Percentiles rank a stretch among this genome's conserved stretches.
phyloP scores from a whole-genome alignment of 2,113 vertebrate genomes.

The Proteles cristata region DNA sequence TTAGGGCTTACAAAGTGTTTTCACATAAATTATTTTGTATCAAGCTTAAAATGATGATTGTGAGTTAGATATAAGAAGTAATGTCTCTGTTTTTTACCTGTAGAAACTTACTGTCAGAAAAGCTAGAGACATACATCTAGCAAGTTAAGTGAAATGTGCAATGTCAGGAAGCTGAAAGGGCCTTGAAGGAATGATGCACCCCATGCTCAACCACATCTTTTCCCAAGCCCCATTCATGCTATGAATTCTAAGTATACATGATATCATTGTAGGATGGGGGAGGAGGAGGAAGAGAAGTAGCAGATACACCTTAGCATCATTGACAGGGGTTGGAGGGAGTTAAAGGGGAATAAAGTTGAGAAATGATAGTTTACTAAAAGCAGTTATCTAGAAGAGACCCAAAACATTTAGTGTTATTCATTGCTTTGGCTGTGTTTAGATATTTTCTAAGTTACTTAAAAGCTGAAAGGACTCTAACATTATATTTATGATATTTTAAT shows the following conservation, averaged over 20 bases:
- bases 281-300: background rate
- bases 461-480: background rate
- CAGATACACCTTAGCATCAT: background rate
- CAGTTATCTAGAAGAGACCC: background rate
- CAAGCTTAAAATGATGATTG: background rate
- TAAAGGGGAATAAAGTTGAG: background rate
- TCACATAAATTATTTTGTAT: background rate
- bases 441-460: slow-evolving; percentile 31
- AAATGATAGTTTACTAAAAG: background rate
- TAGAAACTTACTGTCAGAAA: background rate
- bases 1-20: background rate
- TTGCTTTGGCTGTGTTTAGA: background rate
- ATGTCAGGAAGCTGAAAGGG: background rate
- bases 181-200: background rate
- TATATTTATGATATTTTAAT: slow-evolving; percentile 2
- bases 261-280: background rate
- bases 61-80: background rate
- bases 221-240: background rate
- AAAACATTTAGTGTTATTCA: background rate
- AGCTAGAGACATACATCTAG: background rate
- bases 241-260: background rate
- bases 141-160: background rate
- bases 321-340: background rate
- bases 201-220: background rate
- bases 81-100: background rate